Percentiles rank a stretch among this genome's conserved stretches.
Conservation (phyloP, 2,797 vertebrate species). For the Gila robusta region DNA sequence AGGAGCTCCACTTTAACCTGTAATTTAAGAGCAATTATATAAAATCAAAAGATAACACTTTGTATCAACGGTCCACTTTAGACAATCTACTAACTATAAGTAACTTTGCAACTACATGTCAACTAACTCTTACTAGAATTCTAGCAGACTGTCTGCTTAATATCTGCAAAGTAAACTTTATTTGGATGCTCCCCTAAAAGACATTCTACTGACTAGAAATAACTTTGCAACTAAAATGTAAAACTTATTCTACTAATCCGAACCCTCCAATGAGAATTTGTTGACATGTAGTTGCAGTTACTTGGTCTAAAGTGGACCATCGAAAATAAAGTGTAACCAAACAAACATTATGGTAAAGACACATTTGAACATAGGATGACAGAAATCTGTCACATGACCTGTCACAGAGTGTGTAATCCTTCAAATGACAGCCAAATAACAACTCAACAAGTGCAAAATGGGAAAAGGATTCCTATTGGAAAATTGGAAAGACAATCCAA, state of each 20-base stretch:
- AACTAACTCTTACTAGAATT: too few species aligned
- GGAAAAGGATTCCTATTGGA: background rate
- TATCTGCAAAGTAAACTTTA: too few species aligned
- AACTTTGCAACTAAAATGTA: too few species aligned
- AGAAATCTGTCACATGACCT: too few species aligned
- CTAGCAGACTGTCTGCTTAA: too few species aligned
- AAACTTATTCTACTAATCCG: too few species aligned
- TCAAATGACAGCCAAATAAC: background rate
- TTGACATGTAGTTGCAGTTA: background rate
- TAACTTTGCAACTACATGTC: too few species aligned
- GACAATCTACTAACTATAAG: background rate
- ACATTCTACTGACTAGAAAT: too few species aligned
- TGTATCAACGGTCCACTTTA: background rate
- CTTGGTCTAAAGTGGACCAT: background rate
- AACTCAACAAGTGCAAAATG: background rate
- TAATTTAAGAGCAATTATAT: constrained; percentile 18
- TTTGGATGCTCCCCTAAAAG: too few species aligned
- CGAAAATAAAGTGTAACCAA: background rate
- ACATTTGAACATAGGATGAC: background rate
- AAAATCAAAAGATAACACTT: background rate
- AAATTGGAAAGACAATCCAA: background rate
- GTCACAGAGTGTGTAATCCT: background rate
- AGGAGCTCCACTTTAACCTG: constrained; percentile 90
- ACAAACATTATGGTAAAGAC: background rate
- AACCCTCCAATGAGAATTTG: background rate